Conservation (phyloP, 2,113 vertebrate species). For the Asarcornis scutulata region DNA sequence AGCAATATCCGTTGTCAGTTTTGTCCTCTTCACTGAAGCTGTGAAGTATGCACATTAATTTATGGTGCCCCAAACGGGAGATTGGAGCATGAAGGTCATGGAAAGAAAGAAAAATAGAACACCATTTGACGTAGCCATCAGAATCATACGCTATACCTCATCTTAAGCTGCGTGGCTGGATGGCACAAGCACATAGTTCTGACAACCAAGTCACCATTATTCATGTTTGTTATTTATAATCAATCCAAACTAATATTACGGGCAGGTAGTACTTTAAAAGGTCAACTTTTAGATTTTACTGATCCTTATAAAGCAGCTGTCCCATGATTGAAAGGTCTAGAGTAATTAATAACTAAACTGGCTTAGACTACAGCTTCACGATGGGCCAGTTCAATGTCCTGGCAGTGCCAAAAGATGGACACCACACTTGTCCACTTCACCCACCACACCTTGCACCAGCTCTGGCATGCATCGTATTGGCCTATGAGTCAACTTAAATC, state of each 20-base stretch:
- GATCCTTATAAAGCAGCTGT: neutral
- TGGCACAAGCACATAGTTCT: neutral
- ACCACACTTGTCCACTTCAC: neutral
- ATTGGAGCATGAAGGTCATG: neutral
- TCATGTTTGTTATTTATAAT: neutral
- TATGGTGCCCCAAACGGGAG: neutral
- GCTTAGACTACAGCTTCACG: neutral
- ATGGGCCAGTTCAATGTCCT: neutral
- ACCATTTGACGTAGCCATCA: neutral
- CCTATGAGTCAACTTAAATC: neutral
- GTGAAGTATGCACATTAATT: neutral
- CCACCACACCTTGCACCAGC: neutral
- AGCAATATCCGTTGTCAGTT: neutral
- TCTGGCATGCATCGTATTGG: neutral
- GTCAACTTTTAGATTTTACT: neutral
- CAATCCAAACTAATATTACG: neutral
- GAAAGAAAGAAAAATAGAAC: neutral
- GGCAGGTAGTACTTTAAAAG: neutral
- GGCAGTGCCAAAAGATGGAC: neutral
- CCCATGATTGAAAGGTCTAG: neutral
- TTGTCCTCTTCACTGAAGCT: neutral
- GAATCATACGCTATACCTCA: neutral
- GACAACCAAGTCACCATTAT: neutral
- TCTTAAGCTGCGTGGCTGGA: neutral
- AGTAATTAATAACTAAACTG: neutral